These are phyloP conservation scores for Drosophila paramelanica DNA, from an alignment of 2,888 invertebrate genomes.

Conservation along the genomic window DNA sequence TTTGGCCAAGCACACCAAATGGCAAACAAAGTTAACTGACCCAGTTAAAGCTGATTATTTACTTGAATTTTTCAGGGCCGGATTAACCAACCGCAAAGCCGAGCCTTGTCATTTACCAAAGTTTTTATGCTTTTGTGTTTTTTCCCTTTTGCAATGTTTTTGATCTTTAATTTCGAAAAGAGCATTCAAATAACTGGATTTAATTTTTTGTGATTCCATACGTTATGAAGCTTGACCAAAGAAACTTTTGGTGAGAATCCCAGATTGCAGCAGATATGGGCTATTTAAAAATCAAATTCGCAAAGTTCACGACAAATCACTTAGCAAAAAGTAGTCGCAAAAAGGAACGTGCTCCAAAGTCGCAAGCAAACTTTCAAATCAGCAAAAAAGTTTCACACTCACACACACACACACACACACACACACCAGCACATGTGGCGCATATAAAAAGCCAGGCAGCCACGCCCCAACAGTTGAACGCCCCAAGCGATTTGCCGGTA, in stretches of 20 bases:
- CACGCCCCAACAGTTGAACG: constrained; percentile 51
- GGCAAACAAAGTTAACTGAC: constrained; percentile 62
- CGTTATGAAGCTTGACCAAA: constrained; percentile 23
- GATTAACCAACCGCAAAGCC: neutral
- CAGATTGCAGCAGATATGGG: constrained; percentile 26
- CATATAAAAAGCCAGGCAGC: constrained; percentile 9
- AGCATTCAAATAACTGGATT: neutral
- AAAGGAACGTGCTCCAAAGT: constrained; percentile 60
- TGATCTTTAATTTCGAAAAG: neutral
- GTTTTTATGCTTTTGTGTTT: neutral
- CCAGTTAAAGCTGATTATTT: constrained; percentile 45
- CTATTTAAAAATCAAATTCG: constrained; percentile 66
- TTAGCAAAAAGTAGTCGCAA: constrained; percentile 57
- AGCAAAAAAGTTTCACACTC: constrained; percentile 54
- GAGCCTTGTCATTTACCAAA: neutral
- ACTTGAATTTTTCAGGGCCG: constrained; percentile 18
- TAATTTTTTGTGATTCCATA: neutral
- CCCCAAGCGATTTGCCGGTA: constrained; percentile 71
- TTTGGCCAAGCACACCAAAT: constrained; percentile 36
- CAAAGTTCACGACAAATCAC: constrained; percentile 75
- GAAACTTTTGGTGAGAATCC: constrained; percentile 19
- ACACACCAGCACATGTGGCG: constrained; percentile 16
- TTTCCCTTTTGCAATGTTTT: neutral
- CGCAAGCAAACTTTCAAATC: constrained; percentile 61
- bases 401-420: constrained; percentile 9